A percentile compares a stretch with the other conserved stretches of the same genome.
phyloP scores from a whole-genome alignment of 2,113 vertebrate species.

The Mellivora capensis region DNA sequence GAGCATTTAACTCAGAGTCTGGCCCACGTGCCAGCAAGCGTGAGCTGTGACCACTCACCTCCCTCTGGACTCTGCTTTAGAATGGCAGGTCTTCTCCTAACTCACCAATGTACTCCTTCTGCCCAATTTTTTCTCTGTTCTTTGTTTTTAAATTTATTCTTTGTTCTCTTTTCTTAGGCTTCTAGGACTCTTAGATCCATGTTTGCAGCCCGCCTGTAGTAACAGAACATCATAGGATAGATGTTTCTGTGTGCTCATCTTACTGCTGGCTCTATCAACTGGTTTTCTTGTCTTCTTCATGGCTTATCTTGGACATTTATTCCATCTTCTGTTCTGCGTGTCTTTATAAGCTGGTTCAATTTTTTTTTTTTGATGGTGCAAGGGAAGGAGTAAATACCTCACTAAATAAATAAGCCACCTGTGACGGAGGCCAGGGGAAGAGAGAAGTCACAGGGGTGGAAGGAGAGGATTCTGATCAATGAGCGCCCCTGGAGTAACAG shows the following conservation, averaged over 20 bases:
- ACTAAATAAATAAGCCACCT: background rate
- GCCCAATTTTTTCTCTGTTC: background rate
- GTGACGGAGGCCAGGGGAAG: background rate
- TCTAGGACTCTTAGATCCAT: background rate
- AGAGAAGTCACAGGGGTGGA: background rate
- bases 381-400: background rate
- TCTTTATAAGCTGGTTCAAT: background rate
- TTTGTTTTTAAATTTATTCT: background rate
- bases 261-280: background rate
- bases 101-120: background rate
- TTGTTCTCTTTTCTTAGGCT: background rate
- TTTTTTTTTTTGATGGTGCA: slow-evolving; percentile 10
- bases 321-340: background rate
- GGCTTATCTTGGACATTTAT: background rate
- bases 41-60: background rate
- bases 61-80: background rate
- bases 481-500: background rate
- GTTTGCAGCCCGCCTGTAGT: background rate
- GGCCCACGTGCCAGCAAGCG: background rate
- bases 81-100: background rate
- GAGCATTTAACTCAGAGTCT: background rate
- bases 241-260: background rate
- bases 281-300: background rate
- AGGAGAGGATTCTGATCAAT: background rate
- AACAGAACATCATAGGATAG: background rate